Evolutionary conservation across 2,797 vertebrate genomes (phyloP).

Genomic region (Strix occidentalis): DNA sequence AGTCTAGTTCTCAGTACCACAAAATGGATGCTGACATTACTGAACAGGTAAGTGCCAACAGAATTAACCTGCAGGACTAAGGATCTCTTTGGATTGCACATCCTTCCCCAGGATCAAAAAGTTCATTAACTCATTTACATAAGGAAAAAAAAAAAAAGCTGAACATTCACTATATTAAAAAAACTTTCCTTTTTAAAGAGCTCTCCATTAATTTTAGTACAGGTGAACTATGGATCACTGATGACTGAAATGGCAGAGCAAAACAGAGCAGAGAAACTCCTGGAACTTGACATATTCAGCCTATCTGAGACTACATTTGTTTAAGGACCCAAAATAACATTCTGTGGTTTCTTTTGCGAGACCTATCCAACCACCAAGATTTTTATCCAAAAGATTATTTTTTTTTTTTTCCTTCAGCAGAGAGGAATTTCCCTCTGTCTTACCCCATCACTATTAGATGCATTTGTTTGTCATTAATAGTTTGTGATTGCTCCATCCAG

Average conservation of each 20-base stretch:
- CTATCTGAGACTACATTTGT: not conserved
- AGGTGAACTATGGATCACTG: not conserved
- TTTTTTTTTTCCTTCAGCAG: not conserved
- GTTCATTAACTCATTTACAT: not conserved
- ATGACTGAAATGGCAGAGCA: not conserved
- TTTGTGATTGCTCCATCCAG: not conserved
- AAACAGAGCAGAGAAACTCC: not conserved
- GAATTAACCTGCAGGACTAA: not conserved
- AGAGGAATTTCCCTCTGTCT: not conserved
- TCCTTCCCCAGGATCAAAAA: not conserved
- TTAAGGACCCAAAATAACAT: not conserved
- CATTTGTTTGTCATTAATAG: not conserved
- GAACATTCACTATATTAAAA: rapidly evolving
- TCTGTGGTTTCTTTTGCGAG: not conserved
- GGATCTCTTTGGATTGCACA: not conserved
- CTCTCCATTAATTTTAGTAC: not conserved
- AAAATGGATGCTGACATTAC: not conserved
- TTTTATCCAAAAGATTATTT: not conserved
- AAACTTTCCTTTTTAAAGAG: rapidly evolving
- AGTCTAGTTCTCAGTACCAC: not conserved
- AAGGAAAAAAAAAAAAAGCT: not conserved
- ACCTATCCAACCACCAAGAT: not conserved
- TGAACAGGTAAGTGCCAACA: not conserved
- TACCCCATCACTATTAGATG: not conserved
- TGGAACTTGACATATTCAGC: not conserved